phyloP scores from a whole-genome alignment of 2,888 invertebrate species.

The Drosophila macrospina region DNA sequence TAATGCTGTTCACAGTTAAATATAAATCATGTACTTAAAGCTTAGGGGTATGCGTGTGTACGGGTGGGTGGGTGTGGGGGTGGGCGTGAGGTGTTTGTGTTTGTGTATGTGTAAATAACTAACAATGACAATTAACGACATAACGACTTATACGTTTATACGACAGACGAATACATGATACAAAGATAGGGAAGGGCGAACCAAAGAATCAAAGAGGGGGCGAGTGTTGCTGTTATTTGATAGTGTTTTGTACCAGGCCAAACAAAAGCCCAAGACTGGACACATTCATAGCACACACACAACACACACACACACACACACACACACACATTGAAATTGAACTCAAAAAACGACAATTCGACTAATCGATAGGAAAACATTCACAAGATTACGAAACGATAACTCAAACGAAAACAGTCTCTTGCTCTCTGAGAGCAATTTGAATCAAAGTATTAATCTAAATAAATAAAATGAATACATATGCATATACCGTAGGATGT shows the following conservation, averaged over 20 bases:
- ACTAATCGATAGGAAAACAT: conserved; percentile 7
- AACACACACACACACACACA: conserved; percentile 13
- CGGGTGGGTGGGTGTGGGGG: conserved; percentile 6
- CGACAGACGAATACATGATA: conserved; percentile 16
- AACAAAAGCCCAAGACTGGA: conserved; percentile 8
- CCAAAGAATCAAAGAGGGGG: not conserved
- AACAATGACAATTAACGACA: conserved; percentile 23
- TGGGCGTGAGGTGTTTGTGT: conserved; percentile 8
- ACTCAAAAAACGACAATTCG: conserved; percentile 5
- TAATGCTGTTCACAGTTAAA: conserved; percentile 22
- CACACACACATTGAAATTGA: conserved; percentile 10
- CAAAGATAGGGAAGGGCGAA: not conserved
- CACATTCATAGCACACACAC: conserved; percentile 18
- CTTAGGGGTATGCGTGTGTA: conserved; percentile 12
- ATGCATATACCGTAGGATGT: conserved; percentile 54
- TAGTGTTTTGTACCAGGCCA: conserved; percentile 29
- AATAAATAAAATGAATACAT: conserved; percentile 15
- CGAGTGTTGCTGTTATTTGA: not conserved
- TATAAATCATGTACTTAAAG: conserved; percentile 24
- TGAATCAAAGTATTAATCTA: conserved; percentile 15
- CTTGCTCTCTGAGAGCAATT: conserved; percentile 14
- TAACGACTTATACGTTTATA: conserved; percentile 17
- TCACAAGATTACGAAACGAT: conserved; percentile 9
- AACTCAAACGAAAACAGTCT: conserved; percentile 10
- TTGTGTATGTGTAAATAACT: conserved; percentile 7